Evolutionary conservation across 92 coral and sea anemone genomes (phyloP).

Genomic region (Micromussa lordhowensis): DNA sequence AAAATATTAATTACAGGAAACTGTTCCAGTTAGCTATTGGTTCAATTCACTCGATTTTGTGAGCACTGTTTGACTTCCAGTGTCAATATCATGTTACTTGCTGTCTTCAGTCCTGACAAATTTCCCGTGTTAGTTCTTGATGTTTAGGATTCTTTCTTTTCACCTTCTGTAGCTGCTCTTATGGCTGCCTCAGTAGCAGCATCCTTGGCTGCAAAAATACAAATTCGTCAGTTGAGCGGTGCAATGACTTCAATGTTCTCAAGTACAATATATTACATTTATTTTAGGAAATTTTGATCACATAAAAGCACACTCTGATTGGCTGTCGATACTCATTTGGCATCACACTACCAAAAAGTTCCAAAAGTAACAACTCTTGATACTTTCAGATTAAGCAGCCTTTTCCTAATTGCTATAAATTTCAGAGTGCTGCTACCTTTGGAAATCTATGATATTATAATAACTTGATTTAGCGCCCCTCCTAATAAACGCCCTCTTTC

Average conservation of each 20-base stretch:
- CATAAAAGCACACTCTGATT: too few species aligned
- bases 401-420: too few species aligned
- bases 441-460: too few species aligned
- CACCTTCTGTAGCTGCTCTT: constrained; percentile 70
- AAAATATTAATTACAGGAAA: neutral
- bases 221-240: neutral
- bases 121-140: neutral
- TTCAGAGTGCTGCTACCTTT: too few species aligned
- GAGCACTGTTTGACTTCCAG: neutral
- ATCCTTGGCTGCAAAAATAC: constrained; percentile 73
- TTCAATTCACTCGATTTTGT: neutral
- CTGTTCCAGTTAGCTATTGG: neutral
- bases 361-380: too few species aligned
- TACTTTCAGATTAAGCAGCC: too few species aligned
- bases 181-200: constrained; percentile 92
- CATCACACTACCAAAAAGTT: too few species aligned
- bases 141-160: constrained; percentile 67
- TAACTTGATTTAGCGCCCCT: too few species aligned
- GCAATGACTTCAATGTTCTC: neutral
- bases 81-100: neutral
- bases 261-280: too few species aligned
- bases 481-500: too few species aligned
- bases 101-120: constrained; percentile 6
- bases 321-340: too few species aligned
- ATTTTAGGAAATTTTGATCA: too few species aligned